Evolutionary conservation across 2,113 vertebrate species (phyloP), one percentile per base, ranked within the genome.

Genomic region (Nerophis lumbriciformis): DNA sequence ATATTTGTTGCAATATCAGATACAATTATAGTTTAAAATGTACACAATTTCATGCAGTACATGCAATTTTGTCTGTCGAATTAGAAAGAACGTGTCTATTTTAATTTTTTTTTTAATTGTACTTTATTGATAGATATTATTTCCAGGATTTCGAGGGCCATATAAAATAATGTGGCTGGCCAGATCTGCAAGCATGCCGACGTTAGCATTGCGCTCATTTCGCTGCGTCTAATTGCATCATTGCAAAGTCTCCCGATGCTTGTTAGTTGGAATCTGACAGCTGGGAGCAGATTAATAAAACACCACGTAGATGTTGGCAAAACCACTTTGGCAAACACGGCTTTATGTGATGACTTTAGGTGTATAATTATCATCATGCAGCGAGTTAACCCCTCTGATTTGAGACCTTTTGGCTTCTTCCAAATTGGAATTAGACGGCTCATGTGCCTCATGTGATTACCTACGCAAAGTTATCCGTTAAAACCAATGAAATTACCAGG

Each of bases 331-430:
- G 65, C 36, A 63, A 45, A 72, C 36, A 36, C 47, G 38, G 53
- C 50, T 74, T 65, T 68, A 67, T 68, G 53, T 68, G 35, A 75
- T 70, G 57, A 76, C 71, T 53, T 55, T 55, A 65, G 64, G 69
- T 79, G 69, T 63, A 21, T 72, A 76, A 79, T 71, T 67, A 55
- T 58, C 58, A 57, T 66, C 61, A 70, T 52, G 57, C 60, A 61
- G 48, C 28, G 54, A 59, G 42, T 69, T 60, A 76, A 68, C n/a
- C 50, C 28, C 15, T 49, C 4, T 48, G 52, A 42, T 44, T 62
- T 62, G 19, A 63, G 35, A 56, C 14, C 49, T 61, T 58, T 62
- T 3, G 2, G 37, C 49, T 55, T 48, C 13, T 62, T 61, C 1
- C 36, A 51, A 67, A 55, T 50, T 65, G 2, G 62, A 58, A 45